phyloP scores from a whole-genome alignment of 1,140 invertebrate genomes.

The Zaprionus kolodkinae region DNA sequence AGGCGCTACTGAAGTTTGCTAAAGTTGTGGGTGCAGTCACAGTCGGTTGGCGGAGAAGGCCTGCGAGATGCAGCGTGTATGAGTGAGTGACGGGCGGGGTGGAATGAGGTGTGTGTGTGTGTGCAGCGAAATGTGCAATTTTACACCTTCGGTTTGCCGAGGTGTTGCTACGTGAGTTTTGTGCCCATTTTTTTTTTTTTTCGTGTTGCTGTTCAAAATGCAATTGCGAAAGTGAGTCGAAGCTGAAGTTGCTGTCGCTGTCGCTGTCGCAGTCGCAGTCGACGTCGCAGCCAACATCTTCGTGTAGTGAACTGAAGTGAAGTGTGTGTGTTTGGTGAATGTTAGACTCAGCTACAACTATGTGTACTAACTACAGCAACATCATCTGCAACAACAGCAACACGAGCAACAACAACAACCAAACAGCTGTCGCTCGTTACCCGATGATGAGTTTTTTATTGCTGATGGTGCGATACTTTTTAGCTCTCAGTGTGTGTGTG shows the following conservation, averaged over 20 bases:
- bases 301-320: constrained; percentile 33
- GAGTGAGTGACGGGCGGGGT: not conserved
- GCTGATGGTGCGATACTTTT: constrained; percentile 41
- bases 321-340: constrained; percentile 46
- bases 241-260: constrained; percentile 6
- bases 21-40: constrained; percentile 52
- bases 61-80: constrained; percentile 16
- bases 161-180: constrained; percentile 42
- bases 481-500: not conserved
- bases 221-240: constrained; percentile 76
- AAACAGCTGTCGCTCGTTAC: constrained; percentile 44
- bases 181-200: constrained; percentile 66
- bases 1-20: constrained; percentile 19
- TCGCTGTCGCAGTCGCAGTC: constrained; percentile 9
- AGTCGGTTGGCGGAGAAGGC: constrained; percentile 45
- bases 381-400: not conserved
- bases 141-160: constrained; percentile 46
- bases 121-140: constrained; percentile 78
- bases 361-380: too few relatives aligned
- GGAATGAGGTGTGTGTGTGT: constrained; percentile 24
- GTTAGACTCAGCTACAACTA: constrained; percentile 27
- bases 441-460: constrained; percentile 55
- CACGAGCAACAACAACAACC: constrained; percentile 19
- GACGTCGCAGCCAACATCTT: constrained; percentile 20
- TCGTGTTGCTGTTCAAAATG: constrained; percentile 38